phyloP scores from a whole-genome alignment of 2,888 invertebrate genomes.

The Liposcelis brunnea region DNA sequence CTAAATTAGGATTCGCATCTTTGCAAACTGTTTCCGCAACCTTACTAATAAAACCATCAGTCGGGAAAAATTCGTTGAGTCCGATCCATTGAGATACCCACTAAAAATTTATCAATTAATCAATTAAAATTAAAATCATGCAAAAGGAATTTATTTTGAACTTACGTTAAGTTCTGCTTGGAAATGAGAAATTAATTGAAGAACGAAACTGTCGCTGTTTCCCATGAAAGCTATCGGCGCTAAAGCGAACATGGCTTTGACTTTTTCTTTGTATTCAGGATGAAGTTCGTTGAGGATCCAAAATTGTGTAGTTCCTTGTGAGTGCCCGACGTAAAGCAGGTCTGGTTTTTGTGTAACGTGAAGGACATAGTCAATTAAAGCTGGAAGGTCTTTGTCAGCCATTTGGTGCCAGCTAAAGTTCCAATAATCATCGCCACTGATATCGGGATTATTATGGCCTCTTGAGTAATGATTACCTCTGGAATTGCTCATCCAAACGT shows the following conservation, averaged over 20 bases:
- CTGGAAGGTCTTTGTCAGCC: slow-evolving; percentile 35
- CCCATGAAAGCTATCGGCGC: slow-evolving; percentile 17
- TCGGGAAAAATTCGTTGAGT: slow-evolving; percentile 46
- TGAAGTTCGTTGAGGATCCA: not conserved
- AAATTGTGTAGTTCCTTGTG: slow-evolving; percentile 21
- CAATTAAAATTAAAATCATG: no score
- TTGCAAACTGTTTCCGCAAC: slow-evolving; percentile 36
- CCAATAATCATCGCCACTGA: slow-evolving; percentile 8
- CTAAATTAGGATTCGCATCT: slow-evolving; percentile 30
- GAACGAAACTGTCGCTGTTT: slow-evolving; percentile 8
- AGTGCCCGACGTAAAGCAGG: slow-evolving; percentile 36
- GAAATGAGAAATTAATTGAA: slow-evolving; percentile 2
- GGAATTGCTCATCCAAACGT: slow-evolving; percentile 17
- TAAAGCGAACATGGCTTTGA: slow-evolving; percentile 9
- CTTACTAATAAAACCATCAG: slow-evolving; percentile 30
- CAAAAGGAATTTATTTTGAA: not conserved
- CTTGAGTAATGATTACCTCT: slow-evolving; percentile 16
- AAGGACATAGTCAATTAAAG: slow-evolving; percentile 31
- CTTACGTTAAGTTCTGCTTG: not conserved
- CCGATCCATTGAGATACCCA: slow-evolving; percentile 31
- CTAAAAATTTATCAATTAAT: slow-evolving; percentile 16
- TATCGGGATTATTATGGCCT: slow-evolving; percentile 11
- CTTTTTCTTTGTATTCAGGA: slow-evolving; percentile 10
- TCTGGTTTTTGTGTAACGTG: slow-evolving; percentile 24
- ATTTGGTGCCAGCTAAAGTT: slow-evolving; percentile 35